Conservation (phyloP, 2,888 invertebrate genomes). For the Nectonema munidae region DNA sequence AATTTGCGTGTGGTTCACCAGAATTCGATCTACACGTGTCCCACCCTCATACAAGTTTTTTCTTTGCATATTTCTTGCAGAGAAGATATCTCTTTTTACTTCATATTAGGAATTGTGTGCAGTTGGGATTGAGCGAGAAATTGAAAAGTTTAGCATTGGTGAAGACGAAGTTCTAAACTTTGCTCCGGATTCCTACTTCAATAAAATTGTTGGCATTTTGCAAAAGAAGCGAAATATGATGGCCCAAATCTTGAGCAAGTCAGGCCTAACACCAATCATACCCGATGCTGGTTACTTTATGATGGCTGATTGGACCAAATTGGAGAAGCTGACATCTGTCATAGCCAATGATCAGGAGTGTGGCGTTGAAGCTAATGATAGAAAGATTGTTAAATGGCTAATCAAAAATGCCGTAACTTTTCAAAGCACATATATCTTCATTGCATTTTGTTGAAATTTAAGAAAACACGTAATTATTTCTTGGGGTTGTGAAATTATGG, state of each 20-base stretch:
- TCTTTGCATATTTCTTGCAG: neutral
- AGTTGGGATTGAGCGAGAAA: slow-evolving; percentile 49
- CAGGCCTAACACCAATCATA: slow-evolving; percentile 55
- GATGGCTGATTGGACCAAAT: slow-evolving; percentile 53
- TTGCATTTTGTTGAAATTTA: no score
- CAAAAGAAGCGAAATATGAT: slow-evolving; percentile 44
- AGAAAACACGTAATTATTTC: no score
- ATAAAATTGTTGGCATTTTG: slow-evolving; percentile 38
- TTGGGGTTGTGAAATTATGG: no score
- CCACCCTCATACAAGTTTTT: slow-evolving; percentile 46
- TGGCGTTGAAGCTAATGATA: no score
- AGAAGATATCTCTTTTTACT: no score
- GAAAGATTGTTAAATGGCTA: no score
- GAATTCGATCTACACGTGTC: slow-evolving; percentile 61
- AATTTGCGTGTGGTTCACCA: slow-evolving; percentile 60
- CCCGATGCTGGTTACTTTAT: slow-evolving; percentile 94
- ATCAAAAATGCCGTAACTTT: no score
- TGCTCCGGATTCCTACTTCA: slow-evolving; percentile 50
- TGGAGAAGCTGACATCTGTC: no score
- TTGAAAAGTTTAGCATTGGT: slow-evolving; percentile 33
- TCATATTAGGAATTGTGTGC: slow-evolving; percentile 50
- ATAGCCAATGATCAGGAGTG: no score
- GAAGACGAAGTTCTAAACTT: no score
- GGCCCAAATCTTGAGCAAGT: slow-evolving; percentile 36
- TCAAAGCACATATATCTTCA: no score